Base-by-base conservation (phyloP, 2,797 vertebrate genomes). In the Epinephelus coioides region DNA sequence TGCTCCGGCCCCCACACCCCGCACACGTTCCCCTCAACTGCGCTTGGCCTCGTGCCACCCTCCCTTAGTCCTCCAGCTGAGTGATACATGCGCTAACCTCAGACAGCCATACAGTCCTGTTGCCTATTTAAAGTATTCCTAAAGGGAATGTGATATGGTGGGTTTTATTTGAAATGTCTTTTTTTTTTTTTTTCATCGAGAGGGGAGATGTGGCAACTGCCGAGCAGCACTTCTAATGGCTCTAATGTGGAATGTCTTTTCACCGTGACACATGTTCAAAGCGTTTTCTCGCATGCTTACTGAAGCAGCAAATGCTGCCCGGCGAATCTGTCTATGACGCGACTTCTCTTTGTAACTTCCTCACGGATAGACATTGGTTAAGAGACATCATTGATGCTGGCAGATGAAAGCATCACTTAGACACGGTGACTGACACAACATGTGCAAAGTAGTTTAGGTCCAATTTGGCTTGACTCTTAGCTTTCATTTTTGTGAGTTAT, bases 231-330 rank as follows among this genome's bases (percentile, higher is more conserved):
- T 59, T 79, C 61, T 86, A 90, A 91, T 86, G 84, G 76, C 61
- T 51, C 51, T 89, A 79, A 88, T 60, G 74, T 49, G 70, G 81
- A 83, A 82, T 85, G 83, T 75, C 84, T 76, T 85, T 90, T 21
- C 85, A 90, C 38, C 55, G 91, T 73, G 86, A 91, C 93, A 94
- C 77, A 91, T 92, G 91, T 88, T 90, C 79, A 70, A 77, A 82
- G 84, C 62, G 13, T 69, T 78, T 79, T 76, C 76, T 88, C 87
- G 84, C 91, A 65, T 57, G 74, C 78, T 65, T 69, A 18, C 56
- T 47, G 56, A 81, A 68, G 84, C 73, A 75, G 82, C 87, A 91
- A 91, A 91, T 92, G 90, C 82, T 13, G 65, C 63, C 69, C 40
- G 3, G 40, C 30, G 1, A 77, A 65, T 88, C 84, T 80, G 74